phyloP scores from a whole-genome alignment of 2,888 invertebrate genomes.

The Campoplex nolae region DNA sequence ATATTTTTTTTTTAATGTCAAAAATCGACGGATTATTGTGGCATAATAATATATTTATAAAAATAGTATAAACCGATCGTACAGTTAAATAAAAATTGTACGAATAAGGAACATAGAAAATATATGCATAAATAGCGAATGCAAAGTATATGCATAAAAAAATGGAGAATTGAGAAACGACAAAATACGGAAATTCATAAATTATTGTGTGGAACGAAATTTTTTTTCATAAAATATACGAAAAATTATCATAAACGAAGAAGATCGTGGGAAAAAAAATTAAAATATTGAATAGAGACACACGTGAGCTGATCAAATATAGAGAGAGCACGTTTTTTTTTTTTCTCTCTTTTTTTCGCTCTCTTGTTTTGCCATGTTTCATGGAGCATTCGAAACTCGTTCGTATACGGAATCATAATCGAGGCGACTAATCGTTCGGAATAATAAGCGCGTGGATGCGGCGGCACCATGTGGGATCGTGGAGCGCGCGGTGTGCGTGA shows the following conservation, averaged over 20 bases:
- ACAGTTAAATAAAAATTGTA: background rate
- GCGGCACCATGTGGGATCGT: slow-evolving; percentile 51
- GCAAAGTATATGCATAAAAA: background rate
- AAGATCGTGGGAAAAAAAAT: background rate
- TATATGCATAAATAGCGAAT: background rate
- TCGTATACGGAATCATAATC: slow-evolving; percentile 64
- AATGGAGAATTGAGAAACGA: background rate
- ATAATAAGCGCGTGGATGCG: slow-evolving; percentile 60
- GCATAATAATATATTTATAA: background rate
- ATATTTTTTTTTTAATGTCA: background rate
- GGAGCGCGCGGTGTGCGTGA: slow-evolving; percentile 49
- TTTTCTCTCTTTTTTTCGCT: background rate
- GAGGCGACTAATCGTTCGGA: slow-evolving; percentile 64
- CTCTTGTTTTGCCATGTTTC: slow-evolving; percentile 33
- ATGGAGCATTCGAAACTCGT: slow-evolving; percentile 25
- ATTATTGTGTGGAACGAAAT: background rate
- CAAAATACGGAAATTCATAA: background rate
- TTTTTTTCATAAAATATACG: background rate
- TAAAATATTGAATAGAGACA: slow-evolving; percentile 1
- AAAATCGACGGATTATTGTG: background rate
- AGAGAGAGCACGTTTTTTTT: slow-evolving; percentile 14
- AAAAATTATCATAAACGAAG: background rate
- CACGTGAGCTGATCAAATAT: slow-evolving; percentile 12
- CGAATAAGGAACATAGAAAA: background rate
- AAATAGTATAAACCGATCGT: background rate